Base-by-base conservation (phyloP, 1,140 invertebrate genomes). In the Gonatopus flavifemur region DNA sequence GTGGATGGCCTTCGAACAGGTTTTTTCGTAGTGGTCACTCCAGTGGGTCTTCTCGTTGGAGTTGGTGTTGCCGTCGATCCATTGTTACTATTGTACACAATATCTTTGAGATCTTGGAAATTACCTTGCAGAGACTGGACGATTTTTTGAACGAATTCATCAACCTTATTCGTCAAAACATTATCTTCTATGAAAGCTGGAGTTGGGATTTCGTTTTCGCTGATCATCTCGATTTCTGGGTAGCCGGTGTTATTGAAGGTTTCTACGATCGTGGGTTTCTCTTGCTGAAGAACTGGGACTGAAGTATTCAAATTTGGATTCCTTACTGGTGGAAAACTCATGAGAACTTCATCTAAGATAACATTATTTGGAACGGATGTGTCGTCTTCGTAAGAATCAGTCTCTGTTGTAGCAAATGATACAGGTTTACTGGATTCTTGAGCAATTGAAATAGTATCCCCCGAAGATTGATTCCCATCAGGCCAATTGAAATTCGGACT, bases 251-350 rank as follows among this genome's bases (percentile, higher is more conserved):
- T 81, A 38, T 83, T 85, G 42, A 67, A 82, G 0, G 80, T 67
- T 2, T 80, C 72, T 2, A 82, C 74, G 18, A 82, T 72, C 0
- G 72, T 76, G 4, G 73, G 72, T 21, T 75, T 76, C 7, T 77
- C 75, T 7, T 75, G 70, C 18, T 75, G 72, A 13, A 59, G 60
- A 10, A 51, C 55, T 2, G 81, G 75, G 3, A 74, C 76, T 0
- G 86, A 86, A 47, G 83, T 83, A 46, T 90, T 91, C 0, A 90
- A 71, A 74, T 89, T 87, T 0, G 90, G 90, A 70, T 91, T 90
- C 41, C 89, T 81, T 2, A 90, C 90, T 0, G 90, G 90, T 21
- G 90, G 90, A 72, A 92, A 92, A 54, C 90, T 90, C 15, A 86
- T 84, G 4, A 87, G 70, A 48, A 89, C 86, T 52, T n/a, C n/a